phyloP scores from a whole-genome alignment of 2,113 vertebrate species.

The Pygoscelis adeliae region DNA sequence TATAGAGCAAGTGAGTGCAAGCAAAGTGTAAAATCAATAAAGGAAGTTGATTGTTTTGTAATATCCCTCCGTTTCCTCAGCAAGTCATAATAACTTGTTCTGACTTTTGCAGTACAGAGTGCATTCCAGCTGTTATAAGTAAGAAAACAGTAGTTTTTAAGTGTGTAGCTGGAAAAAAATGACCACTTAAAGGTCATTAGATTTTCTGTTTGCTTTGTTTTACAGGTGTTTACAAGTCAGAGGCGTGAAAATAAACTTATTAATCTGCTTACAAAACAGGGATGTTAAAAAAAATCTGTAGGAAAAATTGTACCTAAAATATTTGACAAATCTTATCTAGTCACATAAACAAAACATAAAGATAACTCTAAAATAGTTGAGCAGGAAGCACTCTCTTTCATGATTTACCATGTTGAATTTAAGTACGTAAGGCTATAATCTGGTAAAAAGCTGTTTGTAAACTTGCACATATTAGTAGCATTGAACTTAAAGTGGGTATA shows the following conservation, averaged over 20 bases:
- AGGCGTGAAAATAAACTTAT: background rate
- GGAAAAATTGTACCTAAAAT: background rate
- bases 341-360: background rate
- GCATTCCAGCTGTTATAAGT: background rate
- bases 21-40: slow-evolving; percentile 48
- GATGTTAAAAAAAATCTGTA: background rate
- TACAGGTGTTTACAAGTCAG: background rate
- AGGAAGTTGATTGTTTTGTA: slow-evolving; percentile 56
- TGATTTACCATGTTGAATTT: background rate
- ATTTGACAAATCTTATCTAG: background rate
- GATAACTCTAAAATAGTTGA: background rate
- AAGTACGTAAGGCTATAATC: background rate
- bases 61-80: slow-evolving; percentile 45
- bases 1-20: background rate
- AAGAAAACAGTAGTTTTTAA: background rate
- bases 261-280: background rate
- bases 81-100: slow-evolving; percentile 43
- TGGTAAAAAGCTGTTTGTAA: background rate
- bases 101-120: background rate
- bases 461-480: background rate
- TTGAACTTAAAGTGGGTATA: background rate
- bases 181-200: background rate
- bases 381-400: background rate
- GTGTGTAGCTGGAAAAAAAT: background rate
- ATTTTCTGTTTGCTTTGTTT: background rate